Conservation (phyloP, 2,888 invertebrate genomes). For the Cataglyphis altisquamis region DNA sequence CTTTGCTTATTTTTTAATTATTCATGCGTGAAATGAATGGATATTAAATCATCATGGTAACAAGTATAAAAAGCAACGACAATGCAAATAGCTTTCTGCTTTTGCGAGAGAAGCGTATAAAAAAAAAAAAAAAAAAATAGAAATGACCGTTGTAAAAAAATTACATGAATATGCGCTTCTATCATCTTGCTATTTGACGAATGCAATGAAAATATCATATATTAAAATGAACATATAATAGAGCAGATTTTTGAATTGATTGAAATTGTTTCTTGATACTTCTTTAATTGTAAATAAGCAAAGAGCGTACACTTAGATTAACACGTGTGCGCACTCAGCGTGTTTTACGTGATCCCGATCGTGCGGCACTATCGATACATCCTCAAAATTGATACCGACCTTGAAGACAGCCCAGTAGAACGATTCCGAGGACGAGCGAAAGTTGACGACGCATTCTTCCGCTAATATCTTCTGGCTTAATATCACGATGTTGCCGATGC, state of each 20-base stretch:
- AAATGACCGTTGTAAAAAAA: slow-evolving; percentile 18
- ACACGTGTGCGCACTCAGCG: neutral
- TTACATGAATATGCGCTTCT: neutral
- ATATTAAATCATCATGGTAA: slow-evolving; percentile 26
- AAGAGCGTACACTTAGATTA: neutral
- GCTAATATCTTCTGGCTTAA: neutral
- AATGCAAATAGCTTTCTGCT: neutral
- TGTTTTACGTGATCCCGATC: slow-evolving; percentile 28
- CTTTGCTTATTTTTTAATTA: slow-evolving; percentile 62
- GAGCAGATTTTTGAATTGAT: neutral
- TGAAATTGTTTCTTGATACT: neutral
- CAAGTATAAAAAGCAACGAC: slow-evolving; percentile 20
- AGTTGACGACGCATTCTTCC: slow-evolving; percentile 82
- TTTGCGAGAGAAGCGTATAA: neutral
- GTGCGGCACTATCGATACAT: neutral
- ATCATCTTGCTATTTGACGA: neutral
- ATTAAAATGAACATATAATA: neutral
- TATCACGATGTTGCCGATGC: slow-evolving; percentile 46
- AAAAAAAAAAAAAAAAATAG: neutral
- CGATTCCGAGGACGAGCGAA: slow-evolving; percentile 76
- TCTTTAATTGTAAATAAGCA: neutral
- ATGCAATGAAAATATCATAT: neutral
- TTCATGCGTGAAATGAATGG: slow-evolving; percentile 57
- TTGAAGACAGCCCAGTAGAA: slow-evolving; percentile 83
- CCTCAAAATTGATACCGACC: slow-evolving; percentile 77